These are phyloP conservation scores for Neodon shergylaensis DNA, from an alignment of 2,113 vertebrate genomes.

Conservation along the genomic window DNA sequence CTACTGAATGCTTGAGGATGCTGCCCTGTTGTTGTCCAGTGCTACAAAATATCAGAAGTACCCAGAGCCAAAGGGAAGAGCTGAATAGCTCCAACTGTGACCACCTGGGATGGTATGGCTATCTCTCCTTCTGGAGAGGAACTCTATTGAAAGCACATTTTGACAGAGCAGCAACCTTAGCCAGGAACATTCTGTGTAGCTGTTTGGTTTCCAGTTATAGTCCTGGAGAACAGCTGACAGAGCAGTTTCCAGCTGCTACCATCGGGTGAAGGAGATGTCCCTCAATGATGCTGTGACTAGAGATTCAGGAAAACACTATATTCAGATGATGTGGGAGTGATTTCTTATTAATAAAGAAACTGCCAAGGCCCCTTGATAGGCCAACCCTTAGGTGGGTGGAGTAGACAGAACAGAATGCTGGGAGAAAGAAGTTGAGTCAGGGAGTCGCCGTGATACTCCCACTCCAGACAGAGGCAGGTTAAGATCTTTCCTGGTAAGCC, in stretches of 20 bases:
- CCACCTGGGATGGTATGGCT: background rate
- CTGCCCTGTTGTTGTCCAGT: background rate
- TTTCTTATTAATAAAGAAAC: no score
- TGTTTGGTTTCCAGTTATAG: slow-evolving; percentile 2
- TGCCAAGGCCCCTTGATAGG: no score
- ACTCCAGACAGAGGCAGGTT: no score
- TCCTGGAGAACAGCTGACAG: background rate
- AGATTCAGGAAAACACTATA: background rate
- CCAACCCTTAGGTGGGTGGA: no score
- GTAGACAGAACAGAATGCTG: no score
- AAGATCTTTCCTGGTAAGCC: no score
- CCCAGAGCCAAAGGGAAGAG: background rate
- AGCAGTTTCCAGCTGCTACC: background rate
- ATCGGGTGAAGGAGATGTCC: background rate
- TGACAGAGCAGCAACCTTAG: slow-evolving; percentile 2
- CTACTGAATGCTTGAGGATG: background rate
- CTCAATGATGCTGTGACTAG: background rate
- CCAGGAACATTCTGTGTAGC: slow-evolving; percentile 18
- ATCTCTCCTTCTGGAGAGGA: slow-evolving; percentile 27
- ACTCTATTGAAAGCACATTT: slow-evolving; percentile 14
- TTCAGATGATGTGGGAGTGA: no score
- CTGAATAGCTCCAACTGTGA: background rate
- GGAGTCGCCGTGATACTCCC: no score
- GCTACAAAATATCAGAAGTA: background rate
- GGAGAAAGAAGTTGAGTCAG: no score